Evolutionary conservation across 2,113 vertebrate species (phyloP).

Genomic region (Rhodinocichla rosea): DNA sequence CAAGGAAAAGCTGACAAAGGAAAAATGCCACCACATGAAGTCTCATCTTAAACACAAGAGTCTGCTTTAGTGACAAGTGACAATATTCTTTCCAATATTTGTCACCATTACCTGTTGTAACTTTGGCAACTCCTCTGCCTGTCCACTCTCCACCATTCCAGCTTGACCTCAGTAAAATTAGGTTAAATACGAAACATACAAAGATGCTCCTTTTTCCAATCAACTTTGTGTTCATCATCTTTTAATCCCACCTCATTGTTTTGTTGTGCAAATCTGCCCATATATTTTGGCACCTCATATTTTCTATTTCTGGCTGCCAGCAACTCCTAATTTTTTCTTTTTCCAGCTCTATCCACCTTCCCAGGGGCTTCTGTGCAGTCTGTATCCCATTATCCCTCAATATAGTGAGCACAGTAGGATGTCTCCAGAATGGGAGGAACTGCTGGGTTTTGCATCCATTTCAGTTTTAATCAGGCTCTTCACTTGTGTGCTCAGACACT

Average conservation of each 20-base stretch:
- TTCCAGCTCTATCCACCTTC: not conserved
- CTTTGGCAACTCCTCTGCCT: not conserved
- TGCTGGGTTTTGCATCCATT: slow-evolving; percentile 3
- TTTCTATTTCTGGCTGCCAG: not conserved
- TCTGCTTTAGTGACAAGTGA: not conserved
- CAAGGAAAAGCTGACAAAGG: not conserved
- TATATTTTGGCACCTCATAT: not conserved
- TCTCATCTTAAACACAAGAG: rapidly evolving
- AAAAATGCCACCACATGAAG: not conserved
- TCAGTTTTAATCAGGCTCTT: slow-evolving; percentile 16
- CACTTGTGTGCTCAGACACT: not conserved
- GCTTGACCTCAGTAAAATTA: not conserved
- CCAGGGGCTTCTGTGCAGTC: not conserved
- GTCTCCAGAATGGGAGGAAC: not conserved
- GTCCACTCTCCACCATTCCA: not conserved
- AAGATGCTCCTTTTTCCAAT: not conserved
- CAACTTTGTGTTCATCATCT: not conserved
- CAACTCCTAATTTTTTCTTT: not conserved
- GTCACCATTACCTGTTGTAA: not conserved
- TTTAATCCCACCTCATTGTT: not conserved
- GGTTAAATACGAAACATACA: not conserved
- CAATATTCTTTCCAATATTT: not conserved
- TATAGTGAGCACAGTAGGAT: not conserved
- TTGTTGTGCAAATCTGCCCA: not conserved
- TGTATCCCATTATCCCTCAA: not conserved